Base-by-base conservation (phyloP, 2,888 invertebrate species). In the Volucella inanis region DNA sequence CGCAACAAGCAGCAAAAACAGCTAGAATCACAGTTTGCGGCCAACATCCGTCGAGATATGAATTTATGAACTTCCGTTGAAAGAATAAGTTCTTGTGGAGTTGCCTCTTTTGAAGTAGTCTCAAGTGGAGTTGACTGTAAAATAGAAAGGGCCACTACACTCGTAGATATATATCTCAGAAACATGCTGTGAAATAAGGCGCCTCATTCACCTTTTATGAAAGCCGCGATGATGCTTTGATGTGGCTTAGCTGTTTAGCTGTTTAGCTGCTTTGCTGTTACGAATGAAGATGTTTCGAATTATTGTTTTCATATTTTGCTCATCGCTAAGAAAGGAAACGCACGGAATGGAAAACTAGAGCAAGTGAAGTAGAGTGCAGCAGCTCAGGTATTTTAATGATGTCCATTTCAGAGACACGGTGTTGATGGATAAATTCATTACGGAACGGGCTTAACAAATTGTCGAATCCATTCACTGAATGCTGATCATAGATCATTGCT, bases 341-440 rank as follows among this genome's bases (percentile, higher is more conserved):
- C 15, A 31, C 6, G 14, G 65, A 65, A 65, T 39, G 61, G 41
- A n/a, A 54, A 54, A 64, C 55, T 47, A 61, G 9, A 41, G 41
- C 39, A 70, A 57, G 43, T 49, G 22, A 38, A 64, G 15, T 15
- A 72, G 31, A 47, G 31, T 59, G 49, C 50, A 49, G 57, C 50
- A 50, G 14, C 39, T 14, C 12, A 41, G 49, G 55, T 39, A 55
- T 65, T 45, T 65, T 65, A 75, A 67, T 75, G 75, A 75, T 59
- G 59, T 4, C 59, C 50, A 50, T 67, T 45, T 64, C n/a, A 11
- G 65, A 61, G 61, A 50, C 15, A n/a, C 55, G 55, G 74, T 57
- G 74, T 64, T 74, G 64, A 65, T 74, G 74, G 74, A 47, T 65
- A 74, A 74, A 74, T 74, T 65, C 15, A 18, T 57, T 41, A 39